Evolutionary conservation across 2,888 invertebrate species (phyloP).

Genomic region (Mythimna ferrago): DNA sequence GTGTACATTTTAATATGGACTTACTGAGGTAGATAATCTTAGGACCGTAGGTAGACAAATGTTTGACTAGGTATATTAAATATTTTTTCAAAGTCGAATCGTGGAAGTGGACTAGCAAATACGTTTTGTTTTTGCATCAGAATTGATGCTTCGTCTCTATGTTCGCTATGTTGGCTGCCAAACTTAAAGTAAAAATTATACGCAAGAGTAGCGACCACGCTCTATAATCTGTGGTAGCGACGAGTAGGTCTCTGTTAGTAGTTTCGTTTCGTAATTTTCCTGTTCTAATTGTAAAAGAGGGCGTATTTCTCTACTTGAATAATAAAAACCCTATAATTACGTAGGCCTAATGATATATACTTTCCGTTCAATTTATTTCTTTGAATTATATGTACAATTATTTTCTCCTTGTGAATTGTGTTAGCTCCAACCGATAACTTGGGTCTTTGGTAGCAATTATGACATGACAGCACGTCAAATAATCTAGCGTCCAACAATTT

Average conservation of each 20-base stretch:
- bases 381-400: conserved; percentile 37
- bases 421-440: conserved; percentile 47
- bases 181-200: conserved; percentile 41
- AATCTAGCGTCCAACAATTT: conserved; percentile 68
- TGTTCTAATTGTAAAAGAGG: conserved; percentile 63
- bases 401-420: conserved; percentile 46
- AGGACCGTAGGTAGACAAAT: too few relatives aligned
- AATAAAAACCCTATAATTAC: conserved; percentile 9
- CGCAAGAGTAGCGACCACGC: not conserved
- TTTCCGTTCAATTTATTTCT: conserved; percentile 24
- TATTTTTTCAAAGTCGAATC: not conserved
- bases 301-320: conserved; percentile 57
- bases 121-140: conserved; percentile 38
- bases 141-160: not conserved
- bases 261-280: conserved; percentile 64
- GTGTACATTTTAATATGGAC: too few relatives aligned
- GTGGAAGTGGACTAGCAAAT: not conserved
- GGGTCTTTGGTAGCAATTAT: conserved; percentile 57
- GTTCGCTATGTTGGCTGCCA: conserved; percentile 1
- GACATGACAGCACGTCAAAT: conserved; percentile 68
- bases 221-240: conserved; percentile 11
- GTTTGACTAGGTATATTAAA: too few relatives aligned
- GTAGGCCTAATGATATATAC: conserved; percentile 15
- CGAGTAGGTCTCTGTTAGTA: conserved; percentile 39
- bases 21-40: too few relatives aligned